Base-by-base conservation (phyloP, 2,113 vertebrate species). In the Nothocercus nigrocapillus region DNA sequence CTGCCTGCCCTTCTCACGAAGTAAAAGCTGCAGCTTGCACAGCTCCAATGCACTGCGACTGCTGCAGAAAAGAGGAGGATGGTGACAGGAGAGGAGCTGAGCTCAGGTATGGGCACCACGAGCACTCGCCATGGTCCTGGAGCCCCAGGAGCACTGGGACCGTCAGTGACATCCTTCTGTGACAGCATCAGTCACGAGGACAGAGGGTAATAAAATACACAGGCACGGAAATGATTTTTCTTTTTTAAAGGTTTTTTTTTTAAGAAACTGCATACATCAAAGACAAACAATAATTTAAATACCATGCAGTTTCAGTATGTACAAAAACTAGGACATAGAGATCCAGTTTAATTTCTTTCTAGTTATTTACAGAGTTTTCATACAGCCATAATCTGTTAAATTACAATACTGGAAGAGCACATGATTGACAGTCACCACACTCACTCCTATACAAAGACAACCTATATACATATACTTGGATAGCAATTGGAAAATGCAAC, bases 251-350 rank as follows among this genome's bases (percentile, higher is more conserved):
- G 1, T 61, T 16, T 97, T 98, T 96, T 97, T 97, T 98, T 98
- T 98, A 98, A 98, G 98, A 99, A 99, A 99, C 98, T 98, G 98
- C 98, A 98, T 98, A 99, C 99, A 99, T 98, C 97, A 92, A 98
- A 98, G 98, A 99, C 98, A 98, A 98, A 99, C 98, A 98, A 98
- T 98, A 99, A 98, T 98, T 99, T 98, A 99, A 99, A 97, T 97
- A 98, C 97, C 99, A 99, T 99, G 99, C 99, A 98, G 98, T 98
- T 98, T 98, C 98, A 98, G 96, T 98, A 98, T 99, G 98, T 99
- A 98, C 98, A 99, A 98, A 99, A 98, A 44, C 95, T 95, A 96
- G 97, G 97, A 97, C 96, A 89, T 81, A 97, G 98, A 98, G 97
- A 98, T 98, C 97, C 93, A 94, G 97, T 97, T 98, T 95, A 93